These are phyloP conservation scores for Drosophila repletoides DNA, from an alignment of 1,140 invertebrate genomes.

Conservation along the genomic window DNA sequence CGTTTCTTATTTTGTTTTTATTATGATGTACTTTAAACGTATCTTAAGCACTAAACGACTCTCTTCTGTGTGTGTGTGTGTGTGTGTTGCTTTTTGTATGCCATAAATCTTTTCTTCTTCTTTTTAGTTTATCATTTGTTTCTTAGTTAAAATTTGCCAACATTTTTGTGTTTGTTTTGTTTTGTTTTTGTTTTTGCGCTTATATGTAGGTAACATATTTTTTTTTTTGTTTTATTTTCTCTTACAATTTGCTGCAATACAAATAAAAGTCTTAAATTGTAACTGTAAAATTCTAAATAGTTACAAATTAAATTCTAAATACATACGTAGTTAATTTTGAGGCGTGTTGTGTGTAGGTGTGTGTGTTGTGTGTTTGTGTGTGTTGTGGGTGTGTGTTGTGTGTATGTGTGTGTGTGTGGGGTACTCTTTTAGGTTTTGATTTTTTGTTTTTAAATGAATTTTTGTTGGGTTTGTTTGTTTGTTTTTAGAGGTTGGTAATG, in stretches of 20 bases:
- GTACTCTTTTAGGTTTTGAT: constrained; percentile 29
- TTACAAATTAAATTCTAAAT: constrained; percentile 78
- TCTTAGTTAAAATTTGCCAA: constrained; percentile 72
- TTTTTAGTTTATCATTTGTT: constrained; percentile 27
- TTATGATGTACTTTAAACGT: constrained; percentile 66
- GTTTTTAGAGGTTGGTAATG: constrained; percentile 54
- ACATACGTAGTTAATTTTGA: constrained; percentile 73
- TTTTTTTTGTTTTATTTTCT: constrained; percentile 66
- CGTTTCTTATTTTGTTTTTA: constrained; percentile 58
- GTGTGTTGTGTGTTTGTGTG: constrained; percentile 17
- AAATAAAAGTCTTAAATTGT: constrained; percentile 80
- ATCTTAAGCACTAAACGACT: constrained; percentile 63
- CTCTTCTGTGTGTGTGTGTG: too few species aligned
- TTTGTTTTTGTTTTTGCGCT: constrained; percentile 62
- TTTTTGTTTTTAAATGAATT: constrained; percentile 24
- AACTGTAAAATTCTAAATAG: constrained; percentile 77
- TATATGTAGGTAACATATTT: constrained; percentile 78
- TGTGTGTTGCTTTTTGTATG: constrained; percentile 53
- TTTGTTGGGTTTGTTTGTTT: constrained; percentile 9
- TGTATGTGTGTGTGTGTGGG: constrained; percentile 11
- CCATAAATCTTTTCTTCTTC: constrained; percentile 47
- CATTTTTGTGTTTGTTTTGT: constrained; percentile 55
- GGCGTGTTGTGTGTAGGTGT: constrained; percentile 57
- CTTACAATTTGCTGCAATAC: constrained; percentile 76
- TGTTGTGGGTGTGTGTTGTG: constrained; percentile 14